Conservation (phyloP, 1,140 invertebrate genomes). For the Scaptomyza graminum region DNA sequence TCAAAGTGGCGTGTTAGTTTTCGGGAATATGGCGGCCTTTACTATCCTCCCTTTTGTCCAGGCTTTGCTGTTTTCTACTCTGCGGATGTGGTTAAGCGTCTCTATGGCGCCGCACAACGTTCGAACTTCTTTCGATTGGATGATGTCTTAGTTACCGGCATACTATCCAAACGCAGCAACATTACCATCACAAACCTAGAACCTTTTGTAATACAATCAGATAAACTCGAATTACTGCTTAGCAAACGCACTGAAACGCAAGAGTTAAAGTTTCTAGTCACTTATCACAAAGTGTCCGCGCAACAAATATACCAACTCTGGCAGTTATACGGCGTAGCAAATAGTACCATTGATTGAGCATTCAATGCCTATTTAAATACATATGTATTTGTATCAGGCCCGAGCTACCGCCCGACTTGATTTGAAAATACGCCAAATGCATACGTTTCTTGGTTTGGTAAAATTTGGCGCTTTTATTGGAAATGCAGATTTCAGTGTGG, state of each 20-base stretch:
- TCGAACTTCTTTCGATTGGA: constrained; percentile 92
- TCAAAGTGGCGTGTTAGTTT: constrained; percentile 91
- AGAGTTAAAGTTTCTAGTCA: constrained; percentile 85
- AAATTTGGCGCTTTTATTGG: too few relatives aligned
- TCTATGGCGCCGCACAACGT: constrained; percentile 87
- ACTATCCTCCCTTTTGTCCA: constrained; percentile 89
- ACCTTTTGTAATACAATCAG: constrained; percentile 83
- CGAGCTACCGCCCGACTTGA: too few relatives aligned
- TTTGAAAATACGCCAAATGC: too few relatives aligned
- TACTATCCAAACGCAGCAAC: constrained; percentile 86
- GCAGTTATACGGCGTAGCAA: constrained; percentile 27
- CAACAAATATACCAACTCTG: constrained; percentile 84
- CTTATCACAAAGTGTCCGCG: constrained; percentile 85
- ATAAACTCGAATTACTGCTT: constrained; percentile 20
- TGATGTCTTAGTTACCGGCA: constrained; percentile 92
- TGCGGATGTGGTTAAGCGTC: constrained; percentile 87
- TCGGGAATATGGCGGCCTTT: constrained; percentile 86
- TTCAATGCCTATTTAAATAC: too few relatives aligned
- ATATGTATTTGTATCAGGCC: too few relatives aligned
- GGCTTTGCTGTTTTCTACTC: constrained; percentile 91
- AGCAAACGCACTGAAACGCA: constrained; percentile 34
- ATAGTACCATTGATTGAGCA: neutral
- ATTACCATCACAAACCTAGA: constrained; percentile 85
- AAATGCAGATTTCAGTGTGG: too few relatives aligned
- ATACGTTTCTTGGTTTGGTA: too few relatives aligned